Percentiles rank a stretch among this genome's conserved stretches.
These are phyloP conservation scores for Perca schrenkii DNA, from an alignment of 2,113 vertebrate species.

Conservation along the genomic window DNA sequence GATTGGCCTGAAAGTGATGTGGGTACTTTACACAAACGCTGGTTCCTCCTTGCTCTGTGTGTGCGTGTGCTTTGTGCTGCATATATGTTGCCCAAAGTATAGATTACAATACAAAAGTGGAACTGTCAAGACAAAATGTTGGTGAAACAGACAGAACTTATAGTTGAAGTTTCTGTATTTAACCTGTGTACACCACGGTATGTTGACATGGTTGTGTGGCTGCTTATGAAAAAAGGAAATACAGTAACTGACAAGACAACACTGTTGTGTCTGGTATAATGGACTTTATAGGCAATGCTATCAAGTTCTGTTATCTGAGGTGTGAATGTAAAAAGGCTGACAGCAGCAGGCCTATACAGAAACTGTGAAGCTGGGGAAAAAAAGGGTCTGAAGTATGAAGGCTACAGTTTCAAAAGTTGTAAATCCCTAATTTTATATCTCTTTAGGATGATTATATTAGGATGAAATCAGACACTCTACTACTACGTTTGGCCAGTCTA, in stretches of 20 bases:
- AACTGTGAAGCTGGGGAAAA: neutral
- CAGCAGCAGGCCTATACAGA: neutral
- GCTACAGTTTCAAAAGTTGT: neutral
- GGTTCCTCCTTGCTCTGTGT: slow-evolving; percentile 31
- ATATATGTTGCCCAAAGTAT: neutral
- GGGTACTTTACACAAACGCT: slow-evolving; percentile 40
- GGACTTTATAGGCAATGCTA: neutral
- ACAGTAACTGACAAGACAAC: neutral
- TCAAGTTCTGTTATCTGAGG: neutral
- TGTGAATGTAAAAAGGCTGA: neutral
- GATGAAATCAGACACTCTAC: neutral
- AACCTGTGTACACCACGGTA: neutral
- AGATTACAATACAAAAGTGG: slow-evolving; percentile 34
- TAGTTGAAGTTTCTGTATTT: neutral
- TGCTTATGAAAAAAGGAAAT: slow-evolving; percentile 36
- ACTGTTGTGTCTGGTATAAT: neutral
- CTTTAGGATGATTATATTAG: neutral
- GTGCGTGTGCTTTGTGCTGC: slow-evolving; percentile 1
- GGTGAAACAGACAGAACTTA: slow-evolving; percentile 29
- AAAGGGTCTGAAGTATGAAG: neutral
- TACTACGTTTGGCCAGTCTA: neutral
- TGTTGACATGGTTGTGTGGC: slow-evolving; percentile 10
- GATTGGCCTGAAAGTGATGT: slow-evolving; percentile 41
- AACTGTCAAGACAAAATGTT: slow-evolving; percentile 44
- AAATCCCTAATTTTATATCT: neutral